Base-by-base conservation (phyloP, 2,888 invertebrate species). In the Pollenia amentaria region DNA sequence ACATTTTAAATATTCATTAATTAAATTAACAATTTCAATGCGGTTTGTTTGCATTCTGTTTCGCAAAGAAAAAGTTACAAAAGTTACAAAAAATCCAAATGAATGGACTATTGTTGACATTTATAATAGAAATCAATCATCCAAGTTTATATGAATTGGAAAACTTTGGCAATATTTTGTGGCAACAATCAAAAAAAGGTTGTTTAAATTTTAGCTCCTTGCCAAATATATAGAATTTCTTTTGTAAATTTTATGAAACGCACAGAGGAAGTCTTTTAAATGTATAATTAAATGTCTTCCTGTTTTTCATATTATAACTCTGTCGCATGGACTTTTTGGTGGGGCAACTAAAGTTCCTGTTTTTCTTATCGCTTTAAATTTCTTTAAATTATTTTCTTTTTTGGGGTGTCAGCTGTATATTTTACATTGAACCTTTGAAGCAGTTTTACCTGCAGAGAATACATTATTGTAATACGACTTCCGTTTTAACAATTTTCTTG, bases 41-140 rank as follows among this genome's bases (percentile, higher is more conserved):
- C 29, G 7, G 21, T 8, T 38, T 38, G 14, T 38, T 55, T 8
- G 4, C 8, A 57, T 29, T 38, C 12, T 12, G 4, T 21, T 29
- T 12, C 12, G 18, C 9, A 64, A 18, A 11, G 8, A 18, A 44
- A 44, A 44, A 14, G 18, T 40, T 42, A 62, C 3, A 44, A 44
- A 44, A 14, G 18, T 40, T 42, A 62, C 3, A 7, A 62, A 64
- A 14, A 12, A 0, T 11, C 8, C 7, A 64, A 64, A 64, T 42
- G 21, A 8, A 18, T 64, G 44, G 48, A 29, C 42, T 57, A 38
- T 48, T 57, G 65, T 80, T 73, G 65, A 80, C 65, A 65, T 67
- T 64, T 38, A 79, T 70, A 73, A 81, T 81, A 65, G 73, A 73
- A 81, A 73, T 67, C 73, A 81, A 81, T 81, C 72, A 81, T 55